A percentile compares a stretch with the other conserved stretches of the same genome.
phyloP scores from a whole-genome alignment of 2,888 invertebrate genomes.

The Dolichopus griseipennis region DNA sequence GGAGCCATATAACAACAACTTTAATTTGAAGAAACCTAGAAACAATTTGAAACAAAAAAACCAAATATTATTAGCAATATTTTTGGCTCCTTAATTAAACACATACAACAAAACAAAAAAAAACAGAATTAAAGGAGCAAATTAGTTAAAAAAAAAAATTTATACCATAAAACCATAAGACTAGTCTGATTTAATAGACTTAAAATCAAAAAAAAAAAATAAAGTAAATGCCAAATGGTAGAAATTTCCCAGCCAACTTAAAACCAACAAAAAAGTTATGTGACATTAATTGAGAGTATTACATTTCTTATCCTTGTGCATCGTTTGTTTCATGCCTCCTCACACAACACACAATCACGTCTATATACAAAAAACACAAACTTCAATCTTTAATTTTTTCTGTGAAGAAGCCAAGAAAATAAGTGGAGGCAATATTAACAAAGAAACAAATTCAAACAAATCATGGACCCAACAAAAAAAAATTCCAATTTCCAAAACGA shows the following conservation, averaged over 20 bases:
- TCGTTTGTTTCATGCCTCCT: too few species aligned
- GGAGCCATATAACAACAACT: background rate
- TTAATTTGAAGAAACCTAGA: too few species aligned
- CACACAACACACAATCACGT: too few species aligned
- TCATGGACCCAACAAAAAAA: background rate
- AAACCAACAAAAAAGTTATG: background rate
- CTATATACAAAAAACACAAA: background rate
- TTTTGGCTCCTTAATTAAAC: background rate
- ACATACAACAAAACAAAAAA: background rate
- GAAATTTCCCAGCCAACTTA: background rate
- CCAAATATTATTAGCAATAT: background rate
- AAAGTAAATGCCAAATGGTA: background rate
- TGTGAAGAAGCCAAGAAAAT: background rate
- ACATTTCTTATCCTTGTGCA: background rate
- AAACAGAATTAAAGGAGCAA: background rate
- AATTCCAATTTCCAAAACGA: background rate
- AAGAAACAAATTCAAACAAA: too few species aligned
- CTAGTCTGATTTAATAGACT: background rate
- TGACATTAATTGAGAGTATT: background rate
- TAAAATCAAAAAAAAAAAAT: background rate
- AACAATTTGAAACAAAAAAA: background rate
- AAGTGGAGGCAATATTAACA: too few species aligned
- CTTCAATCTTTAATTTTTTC: background rate
- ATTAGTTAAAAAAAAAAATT: too few species aligned
- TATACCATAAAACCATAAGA: background rate